Base-by-base conservation (phyloP, 2,888 invertebrate genomes). In the Melanophora roralis region DNA sequence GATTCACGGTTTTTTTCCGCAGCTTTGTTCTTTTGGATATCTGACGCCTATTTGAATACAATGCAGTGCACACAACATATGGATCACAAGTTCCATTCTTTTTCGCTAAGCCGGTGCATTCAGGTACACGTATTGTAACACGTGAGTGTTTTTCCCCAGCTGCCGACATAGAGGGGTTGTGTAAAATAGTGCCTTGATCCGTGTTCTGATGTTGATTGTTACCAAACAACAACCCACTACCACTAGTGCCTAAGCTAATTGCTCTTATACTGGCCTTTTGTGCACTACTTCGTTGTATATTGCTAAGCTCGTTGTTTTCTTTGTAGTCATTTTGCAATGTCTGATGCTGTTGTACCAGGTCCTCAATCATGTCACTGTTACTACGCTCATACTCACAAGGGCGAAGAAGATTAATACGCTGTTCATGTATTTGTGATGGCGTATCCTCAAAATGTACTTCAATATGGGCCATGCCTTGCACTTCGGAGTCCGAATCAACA, bases 1-100 rank as follows among this genome's bases (percentile, higher is more conserved):
- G 97, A 88, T 95, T 95, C 82, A 95, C 94, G 65, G 97, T 97
- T 92, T 97, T 97, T 91, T 96, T 97, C 89, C 94, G 94, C 81
- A 95, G 94, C 90, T 95, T 96, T 38, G 97, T 97, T 87, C 95
- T 93, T 89, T 94, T 94, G 83, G 94, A 92, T 85, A 95, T 93
- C 90, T 94, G 93, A 88, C 95, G 94, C 80, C 94, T 94, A 90
- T 96, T 96, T 79, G 95, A 94, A 90, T 95, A 95, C 78, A 93
- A 92, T 74, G 96, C 94, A 62, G 95, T 94, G 86, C 96, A 94
- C 84, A 94, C 92, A 83, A 96, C 96, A 90, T 95, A 97, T 12
- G 97, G 97, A 91, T 97, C 97, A 91, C 97, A 97, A 85, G 95
- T 94, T 85, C 97, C 96, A 90, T 96, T 96, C 89, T 95, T 96